Percentiles rank a stretch among this genome's conserved stretches.
These are phyloP conservation scores for Gobius niger DNA, from an alignment of 2,113 vertebrate genomes.

Conservation along the genomic window DNA sequence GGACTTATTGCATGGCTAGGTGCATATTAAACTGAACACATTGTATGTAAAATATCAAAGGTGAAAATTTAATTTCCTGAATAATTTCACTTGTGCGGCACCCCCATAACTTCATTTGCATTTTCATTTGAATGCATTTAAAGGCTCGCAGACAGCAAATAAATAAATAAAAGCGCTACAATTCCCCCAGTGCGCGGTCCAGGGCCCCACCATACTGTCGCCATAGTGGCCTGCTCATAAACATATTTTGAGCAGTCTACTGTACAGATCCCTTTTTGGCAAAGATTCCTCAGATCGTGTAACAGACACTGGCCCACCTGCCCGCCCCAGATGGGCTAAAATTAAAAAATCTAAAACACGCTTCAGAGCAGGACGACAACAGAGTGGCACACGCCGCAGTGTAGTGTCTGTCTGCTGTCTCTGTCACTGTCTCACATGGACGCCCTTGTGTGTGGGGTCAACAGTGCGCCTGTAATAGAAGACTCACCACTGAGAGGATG, in stretches of 20 bases:
- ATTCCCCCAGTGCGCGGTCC: constrained; percentile 44
- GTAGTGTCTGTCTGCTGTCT: constrained; percentile 30
- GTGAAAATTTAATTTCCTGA: constrained; percentile 30
- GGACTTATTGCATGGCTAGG: not conserved
- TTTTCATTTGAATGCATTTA: constrained; percentile 35
- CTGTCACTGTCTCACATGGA: constrained; percentile 25
- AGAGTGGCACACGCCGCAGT: constrained; percentile 22
- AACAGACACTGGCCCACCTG: constrained; percentile 72
- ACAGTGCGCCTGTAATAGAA: constrained; percentile 70
- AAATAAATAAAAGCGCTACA: constrained; percentile 49
- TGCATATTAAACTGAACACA: constrained; percentile 17
- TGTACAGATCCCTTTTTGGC: constrained; percentile 71
- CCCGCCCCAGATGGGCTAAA: constrained; percentile 74
- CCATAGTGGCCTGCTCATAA: constrained; percentile 60
- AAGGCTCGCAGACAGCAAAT: constrained; percentile 34
- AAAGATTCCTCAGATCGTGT: constrained; percentile 58
- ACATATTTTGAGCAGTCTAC: constrained; percentile 70
- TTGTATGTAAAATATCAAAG: constrained; percentile 22
- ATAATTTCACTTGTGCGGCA: constrained; percentile 16
- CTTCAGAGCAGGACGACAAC: constrained; percentile 68
- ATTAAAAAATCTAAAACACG: constrained; percentile 70
- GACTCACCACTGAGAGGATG: constrained; percentile 66
- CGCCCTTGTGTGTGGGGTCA: constrained; percentile 69
- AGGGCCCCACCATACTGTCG: constrained; percentile 67
- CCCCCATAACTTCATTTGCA: constrained; percentile 4